Evolutionary conservation across 2,888 invertebrate species (phyloP), one percentile per base, ranked within the genome.

Genomic region (Hydraecia micacea): DNA sequence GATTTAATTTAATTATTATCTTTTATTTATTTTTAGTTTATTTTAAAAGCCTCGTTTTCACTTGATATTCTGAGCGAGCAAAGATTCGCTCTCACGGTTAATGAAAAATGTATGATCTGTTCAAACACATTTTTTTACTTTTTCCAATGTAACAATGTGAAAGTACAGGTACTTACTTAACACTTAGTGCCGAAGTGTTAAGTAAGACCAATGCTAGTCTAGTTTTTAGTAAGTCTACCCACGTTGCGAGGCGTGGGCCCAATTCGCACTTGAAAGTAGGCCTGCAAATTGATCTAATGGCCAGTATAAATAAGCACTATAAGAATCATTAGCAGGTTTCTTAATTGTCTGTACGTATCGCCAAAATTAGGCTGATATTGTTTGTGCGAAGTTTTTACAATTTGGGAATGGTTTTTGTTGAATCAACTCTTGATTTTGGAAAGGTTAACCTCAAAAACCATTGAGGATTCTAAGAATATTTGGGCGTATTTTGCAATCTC

Each of bases 221-320:
- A 68, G 62, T 49, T 80, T 69, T 72, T 80, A 66, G 58, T 63
- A 36, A 84, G 60, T 70, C 60, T 49, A 32, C 58, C 74, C 62
- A 82, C 77, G 83, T 65, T 63, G 52, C 18, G 11, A 36, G 18
- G 39, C 74, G 70, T 86, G 75, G 63, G 69, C 66, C 49, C 39
- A 73, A 70, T 85, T 70, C n/a, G 28, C 32, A 67, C 39, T 79
- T 79, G 83, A 88, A 88, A 87, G 85, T 85, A 36, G 80, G 39
- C 66, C 76, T 73, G 69, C 52, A 67, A 88, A 87, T 82, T 80
- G 67, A 65, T 69, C 67, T 71, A 76, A 79, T 77, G 73, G 28
- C 32, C 65, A 62, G n/a, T 75, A 49, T 60, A 67, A 68, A 84
- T 73, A 65, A 36, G 62, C 72, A 69, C 52, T 74, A 36, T 25